Evolutionary conservation across 1,140 invertebrate species (phyloP).

Genomic region (Aphis gossypii): DNA sequence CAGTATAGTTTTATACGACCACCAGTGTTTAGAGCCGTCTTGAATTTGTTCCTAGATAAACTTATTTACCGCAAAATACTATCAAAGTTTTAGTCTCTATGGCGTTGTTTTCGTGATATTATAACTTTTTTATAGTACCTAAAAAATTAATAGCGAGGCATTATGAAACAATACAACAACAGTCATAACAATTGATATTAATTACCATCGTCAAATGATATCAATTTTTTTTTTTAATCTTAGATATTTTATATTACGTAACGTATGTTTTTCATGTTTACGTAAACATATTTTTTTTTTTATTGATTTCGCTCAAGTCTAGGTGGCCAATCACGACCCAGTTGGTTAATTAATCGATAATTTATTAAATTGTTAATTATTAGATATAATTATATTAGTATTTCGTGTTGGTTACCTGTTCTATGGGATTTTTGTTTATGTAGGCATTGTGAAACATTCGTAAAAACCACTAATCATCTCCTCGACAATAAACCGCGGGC

Average conservation of each 20-base stretch:
- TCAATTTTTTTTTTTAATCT: not conserved
- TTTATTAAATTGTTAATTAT: not conserved
- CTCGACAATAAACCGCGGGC: not conserved
- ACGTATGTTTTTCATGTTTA: not conserved
- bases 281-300: not conserved
- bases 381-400: not conserved
- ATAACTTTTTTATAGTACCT: not conserved
- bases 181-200: not conserved
- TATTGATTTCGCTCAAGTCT: not conserved
- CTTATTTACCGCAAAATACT: not conserved
- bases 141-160: not conserved
- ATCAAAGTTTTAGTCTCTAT: not conserved
- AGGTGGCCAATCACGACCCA: not conserved
- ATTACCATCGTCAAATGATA: not conserved
- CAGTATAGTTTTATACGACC: not conserved
- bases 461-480: constrained; percentile 1
- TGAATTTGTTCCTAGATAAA: not conserved
- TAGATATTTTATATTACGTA: not conserved
- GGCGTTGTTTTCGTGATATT: not conserved
- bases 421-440: not conserved
- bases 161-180: not conserved
- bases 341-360: not conserved
- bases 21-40: not conserved
- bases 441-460: not conserved
- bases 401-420: not conserved